Evolutionary conservation across 2,888 invertebrate genomes (phyloP).

Genomic region (Oscheius myriophilus): DNA sequence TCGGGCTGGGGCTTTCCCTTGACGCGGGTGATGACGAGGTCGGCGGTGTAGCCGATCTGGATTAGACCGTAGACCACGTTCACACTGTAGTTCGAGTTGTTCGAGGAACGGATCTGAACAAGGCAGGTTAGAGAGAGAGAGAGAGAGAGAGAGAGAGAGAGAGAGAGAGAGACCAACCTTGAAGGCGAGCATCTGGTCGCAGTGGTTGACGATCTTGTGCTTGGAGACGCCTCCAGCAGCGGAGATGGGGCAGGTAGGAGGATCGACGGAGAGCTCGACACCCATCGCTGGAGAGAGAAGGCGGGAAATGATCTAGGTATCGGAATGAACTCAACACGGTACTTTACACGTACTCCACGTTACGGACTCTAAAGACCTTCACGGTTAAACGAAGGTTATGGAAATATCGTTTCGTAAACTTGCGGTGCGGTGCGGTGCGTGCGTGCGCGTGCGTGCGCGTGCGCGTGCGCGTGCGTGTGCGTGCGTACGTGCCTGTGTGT

Average conservation of each 20-base stretch:
- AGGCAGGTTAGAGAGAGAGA: not conserved
- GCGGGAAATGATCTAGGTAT: too few species aligned
- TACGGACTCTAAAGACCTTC: not conserved
- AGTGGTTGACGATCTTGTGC: conserved; percentile 60
- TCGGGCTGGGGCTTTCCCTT: conserved; percentile 41
- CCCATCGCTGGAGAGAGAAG: conserved; percentile 5
- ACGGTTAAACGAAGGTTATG: not conserved
- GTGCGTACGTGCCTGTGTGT: too few species aligned
- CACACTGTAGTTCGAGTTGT: conserved; percentile 59
- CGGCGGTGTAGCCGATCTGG: conserved; percentile 41
- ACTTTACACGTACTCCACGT: not conserved
- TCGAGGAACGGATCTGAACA: conserved; percentile 50
- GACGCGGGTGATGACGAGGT: conserved; percentile 38
- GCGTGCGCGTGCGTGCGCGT: too few species aligned
- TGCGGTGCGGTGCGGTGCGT: too few species aligned
- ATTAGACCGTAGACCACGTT: conserved; percentile 33
- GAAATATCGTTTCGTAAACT: not conserved
- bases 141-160: too few species aligned
- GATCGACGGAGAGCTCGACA: conserved; percentile 32
- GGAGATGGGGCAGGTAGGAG: conserved; percentile 56
- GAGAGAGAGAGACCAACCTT: conserved; percentile 28
- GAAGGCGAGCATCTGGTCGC: conserved; percentile 54
- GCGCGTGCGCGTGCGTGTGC: too few species aligned
- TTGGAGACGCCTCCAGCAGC: conserved; percentile 58
- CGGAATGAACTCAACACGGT: conserved; percentile 48